Evolutionary conservation across 2,888 invertebrate genomes (phyloP), one percentile per base, ranked within the genome.

Genomic region (Yponomeuta sedellus): DNA sequence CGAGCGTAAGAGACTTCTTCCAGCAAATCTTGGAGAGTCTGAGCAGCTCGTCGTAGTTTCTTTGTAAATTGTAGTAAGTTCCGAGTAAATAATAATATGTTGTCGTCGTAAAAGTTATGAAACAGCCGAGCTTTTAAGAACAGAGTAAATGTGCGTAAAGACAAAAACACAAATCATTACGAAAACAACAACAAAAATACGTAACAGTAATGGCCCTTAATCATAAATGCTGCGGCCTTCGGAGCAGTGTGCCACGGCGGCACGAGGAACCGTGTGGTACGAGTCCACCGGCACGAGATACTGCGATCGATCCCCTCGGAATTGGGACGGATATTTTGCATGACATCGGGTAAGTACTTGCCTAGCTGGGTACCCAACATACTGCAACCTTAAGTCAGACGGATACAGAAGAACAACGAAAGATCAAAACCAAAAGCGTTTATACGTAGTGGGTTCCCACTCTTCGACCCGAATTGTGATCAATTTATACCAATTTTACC

Each of bases 281-380:
- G 28, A 34, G 25, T n/a, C 28, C 2, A 28, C 16, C 16, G 22
- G 22, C 28, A 19, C 58, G 19, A 58, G 20, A 19, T 58, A 58
- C 20, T 10, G 58, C 58, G 58, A 58, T 52, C 44, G 58, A 61
- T 28, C 10, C 25, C 61, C 61, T 25, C 61, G n/a, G 28, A 81
- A 81, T 78, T 80, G 72, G 79, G 77, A 80, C 79, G 67, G n/a
- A 68, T 66, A 69, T 69, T 69, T 69, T 65, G 59, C 66, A 67
- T 69, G 66, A 66, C 52, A 56, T 20, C 58, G 4, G 58, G 58
- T 58, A 58, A 5, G 19, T 56, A 56, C 19, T n/a, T 56, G 56
- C n/a, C 56, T 16, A 56, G 16, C n/a, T 12, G 16, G 8, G 56
- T 16, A 16, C 56, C 56, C 16, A 12, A 56, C 56, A 16, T 56